These are phyloP conservation scores for Zaprionus kolodkinae DNA, from an alignment of 1,140 invertebrate genomes.

Conservation along the genomic window DNA sequence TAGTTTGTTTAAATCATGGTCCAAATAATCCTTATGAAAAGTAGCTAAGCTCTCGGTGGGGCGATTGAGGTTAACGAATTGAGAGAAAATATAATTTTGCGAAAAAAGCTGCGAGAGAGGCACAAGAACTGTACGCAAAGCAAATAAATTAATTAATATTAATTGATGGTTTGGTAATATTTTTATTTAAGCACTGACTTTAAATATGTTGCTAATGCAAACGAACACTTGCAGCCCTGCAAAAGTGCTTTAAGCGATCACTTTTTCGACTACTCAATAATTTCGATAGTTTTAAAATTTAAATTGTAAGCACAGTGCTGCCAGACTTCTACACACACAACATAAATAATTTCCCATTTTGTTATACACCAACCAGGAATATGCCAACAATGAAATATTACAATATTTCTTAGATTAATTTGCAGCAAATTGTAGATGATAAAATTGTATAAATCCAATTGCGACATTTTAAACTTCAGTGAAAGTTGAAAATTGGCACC, in stretches of 20 bases:
- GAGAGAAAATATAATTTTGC: slow-evolving; percentile 51
- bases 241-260: neutral
- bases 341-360: neutral
- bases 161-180: neutral
- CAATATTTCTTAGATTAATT: slow-evolving; percentile 48
- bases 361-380: slow-evolving; percentile 22
- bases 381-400: slow-evolving; percentile 74
- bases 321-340: neutral
- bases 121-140: slow-evolving; percentile 27
- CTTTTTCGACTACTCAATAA: neutral
- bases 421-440: slow-evolving; percentile 71
- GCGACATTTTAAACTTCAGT: slow-evolving; percentile 36
- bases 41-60: slow-evolving; percentile 24
- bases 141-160: neutral
- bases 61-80: slow-evolving; percentile 60
- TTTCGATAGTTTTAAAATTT: neutral
- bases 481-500: too few species aligned
- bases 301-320: neutral
- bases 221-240: neutral
- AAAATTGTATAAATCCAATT: slow-evolving; percentile 50
- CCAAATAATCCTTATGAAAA: slow-evolving; percentile 57
- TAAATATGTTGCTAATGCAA: neutral
- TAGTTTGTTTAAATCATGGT: slow-evolving; percentile 47
- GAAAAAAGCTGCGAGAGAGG: slow-evolving; percentile 46
- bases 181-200: neutral